phyloP scores from a whole-genome alignment of 2,888 invertebrate species.

The Drosophila macrospina region DNA sequence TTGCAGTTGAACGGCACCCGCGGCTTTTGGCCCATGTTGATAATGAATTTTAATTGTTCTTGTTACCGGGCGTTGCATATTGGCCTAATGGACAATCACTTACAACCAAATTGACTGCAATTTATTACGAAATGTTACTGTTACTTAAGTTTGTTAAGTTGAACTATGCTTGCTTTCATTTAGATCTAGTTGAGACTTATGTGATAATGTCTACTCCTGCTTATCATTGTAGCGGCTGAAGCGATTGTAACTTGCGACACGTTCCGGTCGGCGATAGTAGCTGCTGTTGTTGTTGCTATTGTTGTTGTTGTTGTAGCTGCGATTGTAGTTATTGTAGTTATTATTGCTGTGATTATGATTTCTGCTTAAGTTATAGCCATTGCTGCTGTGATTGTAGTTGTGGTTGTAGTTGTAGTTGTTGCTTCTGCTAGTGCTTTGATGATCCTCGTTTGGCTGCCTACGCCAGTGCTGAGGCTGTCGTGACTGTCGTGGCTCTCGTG shows the following conservation, averaged over 20 bases:
- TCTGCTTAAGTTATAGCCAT: conserved; percentile 2
- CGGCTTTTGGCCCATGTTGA: conserved; percentile 60
- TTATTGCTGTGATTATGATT: conserved; percentile 6
- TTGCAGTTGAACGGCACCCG: conserved; percentile 46
- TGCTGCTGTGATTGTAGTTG: background rate
- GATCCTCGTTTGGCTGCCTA: background rate
- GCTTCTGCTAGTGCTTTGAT: background rate
- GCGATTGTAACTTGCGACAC: background rate
- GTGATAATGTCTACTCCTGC: too few relatives aligned
- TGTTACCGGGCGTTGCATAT: conserved; percentile 17
- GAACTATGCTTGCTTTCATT: conserved; percentile 3
- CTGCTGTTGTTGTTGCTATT: background rate
- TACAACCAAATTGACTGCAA: conserved; percentile 44
- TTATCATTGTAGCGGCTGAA: background rate
- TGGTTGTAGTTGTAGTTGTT: conserved; percentile 1
- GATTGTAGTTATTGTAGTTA: conserved; percentile 1
- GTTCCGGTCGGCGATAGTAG: background rate
- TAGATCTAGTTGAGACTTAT: too few relatives aligned
- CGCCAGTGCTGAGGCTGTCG: background rate
- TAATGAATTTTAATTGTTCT: conserved; percentile 81
- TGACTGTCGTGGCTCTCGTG: too few relatives aligned
- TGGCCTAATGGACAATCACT: conserved; percentile 58
- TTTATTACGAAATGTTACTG: conserved; percentile 38
- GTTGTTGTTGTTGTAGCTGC: background rate
- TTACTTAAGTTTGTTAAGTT: conserved; percentile 3